Evolutionary conservation across 53 echinoderm and acorn worm genomes (phyloP).

Genomic region (Astropecten irregularis): DNA sequence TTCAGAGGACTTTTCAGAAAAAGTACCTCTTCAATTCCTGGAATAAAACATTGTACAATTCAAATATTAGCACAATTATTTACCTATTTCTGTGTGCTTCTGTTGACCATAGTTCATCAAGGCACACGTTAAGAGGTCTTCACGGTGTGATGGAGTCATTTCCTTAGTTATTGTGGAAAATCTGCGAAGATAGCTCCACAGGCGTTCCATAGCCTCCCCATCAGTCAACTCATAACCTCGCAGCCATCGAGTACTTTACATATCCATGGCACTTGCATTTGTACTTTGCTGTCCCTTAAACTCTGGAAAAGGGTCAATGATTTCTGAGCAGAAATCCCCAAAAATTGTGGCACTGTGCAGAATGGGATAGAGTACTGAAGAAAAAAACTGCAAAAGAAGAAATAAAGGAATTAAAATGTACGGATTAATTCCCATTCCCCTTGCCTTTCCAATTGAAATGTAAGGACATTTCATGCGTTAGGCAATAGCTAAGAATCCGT

Average conservation of each 20-base stretch:
- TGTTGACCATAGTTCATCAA: conserved; percentile 39
- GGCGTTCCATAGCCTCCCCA: conserved; percentile 64
- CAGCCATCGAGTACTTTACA: conserved; percentile 51
- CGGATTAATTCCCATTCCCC: neutral
- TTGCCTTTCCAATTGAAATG: neutral
- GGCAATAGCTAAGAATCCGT: too few relatives aligned
- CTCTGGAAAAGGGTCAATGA: too few relatives aligned
- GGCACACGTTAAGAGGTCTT: conserved; percentile 55
- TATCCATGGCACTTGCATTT: too few relatives aligned
- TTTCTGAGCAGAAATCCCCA: too few relatives aligned
- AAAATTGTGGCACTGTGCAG: too few relatives aligned
- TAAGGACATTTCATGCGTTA: too few relatives aligned
- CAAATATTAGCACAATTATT: neutral
- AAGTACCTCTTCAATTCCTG: too few relatives aligned
- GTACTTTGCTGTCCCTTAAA: too few relatives aligned
- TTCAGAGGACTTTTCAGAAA: too few relatives aligned
- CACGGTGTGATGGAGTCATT: conserved; percentile 66
- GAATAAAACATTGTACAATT: neutral
- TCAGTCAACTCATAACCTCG: conserved; percentile 45
- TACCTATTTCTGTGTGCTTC: neutral
- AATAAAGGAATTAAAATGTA: neutral
- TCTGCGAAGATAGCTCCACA: conserved; percentile 49
- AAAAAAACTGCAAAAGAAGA: neutral
- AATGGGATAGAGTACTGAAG: too few relatives aligned
- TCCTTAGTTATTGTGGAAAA: conserved; percentile 60